Conservation (phyloP, 2,797 vertebrate species). For the Cheirogaleus major region DNA sequence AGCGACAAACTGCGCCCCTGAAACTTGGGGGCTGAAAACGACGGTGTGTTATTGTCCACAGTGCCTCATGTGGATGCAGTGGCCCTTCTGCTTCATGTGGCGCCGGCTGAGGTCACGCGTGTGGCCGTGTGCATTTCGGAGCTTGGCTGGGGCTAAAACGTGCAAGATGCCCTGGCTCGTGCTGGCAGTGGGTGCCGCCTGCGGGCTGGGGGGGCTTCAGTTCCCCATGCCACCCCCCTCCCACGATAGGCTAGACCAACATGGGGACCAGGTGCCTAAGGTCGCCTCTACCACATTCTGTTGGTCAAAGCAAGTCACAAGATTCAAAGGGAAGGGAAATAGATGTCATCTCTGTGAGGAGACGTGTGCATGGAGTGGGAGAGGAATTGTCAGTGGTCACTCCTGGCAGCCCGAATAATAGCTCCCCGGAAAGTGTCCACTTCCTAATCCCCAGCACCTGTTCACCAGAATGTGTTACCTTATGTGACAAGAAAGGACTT, state of each 20-base stretch:
- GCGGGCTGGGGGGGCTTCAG: no score
- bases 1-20: background rate
- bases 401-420: background rate
- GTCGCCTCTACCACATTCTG: background rate
- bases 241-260: background rate
- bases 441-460: no score
- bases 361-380: rapidly evolving
- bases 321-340: background rate
- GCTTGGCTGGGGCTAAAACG: background rate
- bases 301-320: background rate
- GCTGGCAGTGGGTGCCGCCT: background rate
- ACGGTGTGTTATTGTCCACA: background rate
- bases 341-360: no score
- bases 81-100: background rate
- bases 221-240: background rate
- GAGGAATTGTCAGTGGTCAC: background rate
- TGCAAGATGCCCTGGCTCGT: no score
- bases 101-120: background rate
- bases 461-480: background rate
- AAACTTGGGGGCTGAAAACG: background rate
- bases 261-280: background rate
- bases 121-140: background rate
- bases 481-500: background rate
- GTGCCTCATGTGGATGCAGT: background rate
- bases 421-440: background rate